Evolutionary conservation across 2,888 invertebrate genomes (phyloP), one percentile per base, ranked within the genome.

Genomic region (Thalpophila matura): DNA sequence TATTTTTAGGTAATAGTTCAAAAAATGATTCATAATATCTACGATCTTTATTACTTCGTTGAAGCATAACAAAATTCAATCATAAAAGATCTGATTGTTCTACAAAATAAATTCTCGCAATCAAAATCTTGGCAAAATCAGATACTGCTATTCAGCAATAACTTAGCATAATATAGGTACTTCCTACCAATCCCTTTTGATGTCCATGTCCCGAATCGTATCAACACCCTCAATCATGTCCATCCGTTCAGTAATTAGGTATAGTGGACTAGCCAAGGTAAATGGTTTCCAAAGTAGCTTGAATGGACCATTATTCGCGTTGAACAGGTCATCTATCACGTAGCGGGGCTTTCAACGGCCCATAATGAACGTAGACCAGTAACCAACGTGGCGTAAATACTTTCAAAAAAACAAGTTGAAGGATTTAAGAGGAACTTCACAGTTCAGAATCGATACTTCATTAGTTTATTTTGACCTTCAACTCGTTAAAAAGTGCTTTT

Each of bases 311-410:
- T 93, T 92, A 92, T 89, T 91, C 86, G 86, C 83, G 84, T 85
- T 86, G 88, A 89, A 84, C 87, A 81, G 85, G 85, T 83, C 86
- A 91, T 92, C 89, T 89, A 91, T 92, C 92, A 91, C 86, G 82
- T 74, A 72, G 80, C 61, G 58, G 76, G 81, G 88, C 88, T 88
- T 89, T 89, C 87, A 86, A 62, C 85, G 78, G 74, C 51, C 77
- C 80, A 83, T 90, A 90, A 92, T 91, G 89, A 90, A 87, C 77
- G 87, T 75, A 76, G 76, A 78, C 79, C 71, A 73, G 65, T 71
- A 76, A 72, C 75, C 64, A 66, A 47, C 57, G 65, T 50, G 60
- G 59, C 66, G 79, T 65, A 80, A 83, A 79, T 58, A 51, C 67
- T 65, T 61, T 45, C 51, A 1, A 54, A 68, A 71, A 78, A 74